A percentile compares a stretch with the other conserved stretches of the same genome.
These are phyloP conservation scores for Sarcophaga subvicina DNA, from an alignment of 2,888 invertebrate species.

Conservation along the genomic window DNA sequence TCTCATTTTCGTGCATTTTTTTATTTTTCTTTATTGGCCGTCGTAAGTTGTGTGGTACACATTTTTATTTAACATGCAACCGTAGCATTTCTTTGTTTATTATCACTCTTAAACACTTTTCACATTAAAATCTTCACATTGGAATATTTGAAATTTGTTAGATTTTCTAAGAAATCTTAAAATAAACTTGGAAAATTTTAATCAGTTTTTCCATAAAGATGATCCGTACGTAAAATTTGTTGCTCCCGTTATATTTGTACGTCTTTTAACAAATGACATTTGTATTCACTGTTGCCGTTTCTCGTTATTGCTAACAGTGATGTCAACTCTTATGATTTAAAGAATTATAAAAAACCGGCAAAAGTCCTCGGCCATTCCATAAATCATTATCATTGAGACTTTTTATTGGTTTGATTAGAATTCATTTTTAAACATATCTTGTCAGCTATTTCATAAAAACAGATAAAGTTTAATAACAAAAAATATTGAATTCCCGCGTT, in stretches of 20 bases:
- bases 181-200: not conserved
- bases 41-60: slow-evolving; percentile 41
- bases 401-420: too few species aligned
- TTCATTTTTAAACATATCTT: too few species aligned
- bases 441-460: too few species aligned
- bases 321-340: too few species aligned
- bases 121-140: not conserved
- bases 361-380: too few species aligned
- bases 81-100: slow-evolving; percentile 3
- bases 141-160: slow-evolving; percentile 3
- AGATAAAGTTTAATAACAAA: too few species aligned
- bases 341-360: too few species aligned
- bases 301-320: slow-evolving; percentile 42
- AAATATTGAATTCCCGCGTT: too few species aligned
- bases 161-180: not conserved
- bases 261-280: slow-evolving; percentile 56
- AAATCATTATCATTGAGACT: too few species aligned
- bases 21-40: slow-evolving; percentile 26
- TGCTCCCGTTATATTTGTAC: slow-evolving; percentile 45
- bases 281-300: slow-evolving; percentile 21
- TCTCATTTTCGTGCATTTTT: slow-evolving; percentile 17
- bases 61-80: slow-evolving; percentile 24
- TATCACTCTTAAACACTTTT: not conserved
- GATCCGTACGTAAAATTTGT: slow-evolving; percentile 40
- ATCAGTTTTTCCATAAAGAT: slow-evolving; percentile 17